Conservation (phyloP, 1,140 invertebrate species). For the Drosophila repletoides region DNA sequence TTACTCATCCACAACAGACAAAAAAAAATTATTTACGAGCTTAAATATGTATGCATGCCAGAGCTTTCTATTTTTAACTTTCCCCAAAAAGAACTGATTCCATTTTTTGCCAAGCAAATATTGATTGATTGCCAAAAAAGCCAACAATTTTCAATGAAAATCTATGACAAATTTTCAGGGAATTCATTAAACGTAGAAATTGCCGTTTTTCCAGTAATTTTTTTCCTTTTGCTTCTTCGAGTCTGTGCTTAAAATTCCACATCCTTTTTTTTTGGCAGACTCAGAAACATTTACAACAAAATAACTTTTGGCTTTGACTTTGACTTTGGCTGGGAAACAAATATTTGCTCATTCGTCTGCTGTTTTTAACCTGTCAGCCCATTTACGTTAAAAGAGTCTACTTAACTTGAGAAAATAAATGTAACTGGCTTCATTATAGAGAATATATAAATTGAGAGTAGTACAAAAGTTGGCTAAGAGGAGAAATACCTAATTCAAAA, state of each 20-base stretch:
- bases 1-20: constrained; percentile 55
- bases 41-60: constrained; percentile 42
- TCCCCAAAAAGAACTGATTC: too few species aligned
- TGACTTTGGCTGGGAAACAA: constrained; percentile 58
- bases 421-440: too few species aligned
- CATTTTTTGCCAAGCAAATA: too few species aligned
- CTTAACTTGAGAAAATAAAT: too few species aligned
- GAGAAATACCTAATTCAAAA: too few species aligned
- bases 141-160: not conserved
- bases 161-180: too few species aligned
- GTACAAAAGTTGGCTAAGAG: too few species aligned
- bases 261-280: constrained; percentile 1
- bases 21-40: constrained; percentile 51
- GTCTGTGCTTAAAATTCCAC: not conserved
- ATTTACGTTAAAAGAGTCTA: too few species aligned
- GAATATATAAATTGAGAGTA: too few species aligned
- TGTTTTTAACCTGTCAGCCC: not conserved
- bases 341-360: constrained; percentile 56
- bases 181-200: too few species aligned
- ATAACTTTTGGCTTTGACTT: constrained; percentile 32
- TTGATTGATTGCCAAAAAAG: too few species aligned
- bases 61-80: constrained; percentile 27
- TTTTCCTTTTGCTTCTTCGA: not conserved
- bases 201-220: too few species aligned
- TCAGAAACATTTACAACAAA: constrained; percentile 24